These are phyloP conservation scores for Antheraea mylitta DNA, from an alignment of 1,140 invertebrate species.

Conservation along the genomic window DNA sequence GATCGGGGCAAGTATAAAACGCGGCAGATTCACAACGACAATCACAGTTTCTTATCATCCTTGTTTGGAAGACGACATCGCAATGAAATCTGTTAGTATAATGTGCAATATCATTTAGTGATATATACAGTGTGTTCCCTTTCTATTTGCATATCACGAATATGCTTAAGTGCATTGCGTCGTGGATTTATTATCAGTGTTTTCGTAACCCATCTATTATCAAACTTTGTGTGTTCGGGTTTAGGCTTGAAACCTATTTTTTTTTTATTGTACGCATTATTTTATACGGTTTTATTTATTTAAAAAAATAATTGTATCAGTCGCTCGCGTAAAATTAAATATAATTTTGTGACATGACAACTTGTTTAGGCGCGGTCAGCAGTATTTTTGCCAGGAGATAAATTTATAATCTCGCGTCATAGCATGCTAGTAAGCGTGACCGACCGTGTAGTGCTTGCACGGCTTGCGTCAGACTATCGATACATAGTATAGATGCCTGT, in stretches of 20 bases:
- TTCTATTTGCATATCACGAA: constrained; percentile 3
- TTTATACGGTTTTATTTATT: too few relatives aligned
- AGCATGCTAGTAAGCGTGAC: too few relatives aligned
- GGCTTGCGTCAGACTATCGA: too few relatives aligned
- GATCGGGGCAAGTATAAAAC: constrained; percentile 37
- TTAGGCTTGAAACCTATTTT: not conserved
- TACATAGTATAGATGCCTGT: too few relatives aligned
- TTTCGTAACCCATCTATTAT: not conserved
- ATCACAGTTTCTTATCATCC: constrained; percentile 41
- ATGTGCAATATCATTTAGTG: constrained; percentile 3
- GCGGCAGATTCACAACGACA: constrained; percentile 18
- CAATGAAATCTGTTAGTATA: constrained; percentile 56
- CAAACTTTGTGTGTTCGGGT: not conserved
- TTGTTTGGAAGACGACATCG: constrained; percentile 24
- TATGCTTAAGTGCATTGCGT: not conserved
- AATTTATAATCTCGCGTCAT: too few relatives aligned
- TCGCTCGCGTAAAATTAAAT: too few relatives aligned
- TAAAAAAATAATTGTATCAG: too few relatives aligned
- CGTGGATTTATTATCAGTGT: not conserved
- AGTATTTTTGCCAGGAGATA: too few relatives aligned
- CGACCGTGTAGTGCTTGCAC: too few relatives aligned
- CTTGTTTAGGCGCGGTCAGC: too few relatives aligned
- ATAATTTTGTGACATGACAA: too few relatives aligned
- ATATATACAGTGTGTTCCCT: not conserved
- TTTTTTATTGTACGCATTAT: too few relatives aligned